Evolutionary conservation across 2,888 invertebrate species (phyloP).

Genomic region (Itoplectis maculator): DNA sequence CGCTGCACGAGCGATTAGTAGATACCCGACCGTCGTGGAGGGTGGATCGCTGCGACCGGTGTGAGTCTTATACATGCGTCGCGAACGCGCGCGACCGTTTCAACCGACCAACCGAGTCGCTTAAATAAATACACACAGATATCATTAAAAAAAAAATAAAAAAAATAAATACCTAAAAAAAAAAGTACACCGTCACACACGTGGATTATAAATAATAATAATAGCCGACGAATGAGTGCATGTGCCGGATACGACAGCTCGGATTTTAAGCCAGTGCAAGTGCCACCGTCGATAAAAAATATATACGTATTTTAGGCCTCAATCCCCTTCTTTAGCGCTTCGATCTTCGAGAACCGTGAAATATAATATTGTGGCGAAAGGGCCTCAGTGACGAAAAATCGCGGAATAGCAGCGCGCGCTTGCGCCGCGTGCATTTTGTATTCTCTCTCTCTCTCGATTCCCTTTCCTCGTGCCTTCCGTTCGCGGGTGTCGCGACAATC

Average conservation of each 20-base stretch:
- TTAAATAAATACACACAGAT: not conserved
- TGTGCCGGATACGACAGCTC: conserved; percentile 27
- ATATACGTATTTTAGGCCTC: conserved; percentile 13
- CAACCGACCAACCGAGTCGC: conserved; percentile 13
- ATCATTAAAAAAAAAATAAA: not conserved
- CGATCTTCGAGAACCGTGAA: too few species aligned
- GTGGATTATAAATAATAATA: conserved; percentile 59
- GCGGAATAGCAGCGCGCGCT: too few species aligned
- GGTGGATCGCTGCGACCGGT: conserved; percentile 66
- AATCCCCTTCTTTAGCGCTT: not conserved
- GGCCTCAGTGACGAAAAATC: too few species aligned
- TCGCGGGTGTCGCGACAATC: not conserved
- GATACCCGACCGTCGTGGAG: conserved; percentile 78
- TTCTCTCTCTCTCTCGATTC: too few species aligned
- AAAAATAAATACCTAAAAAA: not conserved
- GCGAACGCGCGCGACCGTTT: too few species aligned
- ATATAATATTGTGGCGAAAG: too few species aligned
- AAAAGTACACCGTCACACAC: conserved; percentile 13
- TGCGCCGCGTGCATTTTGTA: too few species aligned
- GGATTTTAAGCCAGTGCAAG: conserved; percentile 16
- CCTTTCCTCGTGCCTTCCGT: too few species aligned
- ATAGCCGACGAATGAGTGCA: not conserved
- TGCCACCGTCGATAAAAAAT: not conserved
- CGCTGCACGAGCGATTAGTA: conserved; percentile 68
- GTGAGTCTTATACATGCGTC: conserved; percentile 10